Evolutionary conservation across 2,797 vertebrate genomes (phyloP).

Genomic region (Masticophis lateralis): DNA sequence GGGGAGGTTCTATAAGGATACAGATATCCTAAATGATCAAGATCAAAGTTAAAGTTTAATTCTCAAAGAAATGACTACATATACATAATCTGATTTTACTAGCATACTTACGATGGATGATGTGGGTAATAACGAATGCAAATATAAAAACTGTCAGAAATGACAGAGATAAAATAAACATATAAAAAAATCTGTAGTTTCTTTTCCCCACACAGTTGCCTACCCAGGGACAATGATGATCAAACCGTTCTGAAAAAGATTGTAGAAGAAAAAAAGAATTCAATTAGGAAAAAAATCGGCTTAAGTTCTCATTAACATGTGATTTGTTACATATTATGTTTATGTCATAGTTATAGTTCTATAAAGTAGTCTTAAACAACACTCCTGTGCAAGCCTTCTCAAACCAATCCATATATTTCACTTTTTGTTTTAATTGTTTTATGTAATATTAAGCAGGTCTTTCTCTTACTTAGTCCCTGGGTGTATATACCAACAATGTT

Average conservation of each 20-base stretch:
- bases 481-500: background rate
- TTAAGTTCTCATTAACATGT: background rate
- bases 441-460: background rate
- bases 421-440: background rate
- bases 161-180: conserved; percentile 99
- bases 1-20: conserved; percentile 34
- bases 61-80: conserved; percentile 70
- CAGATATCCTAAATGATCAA: conserved; percentile 59
- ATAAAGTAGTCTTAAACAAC: background rate
- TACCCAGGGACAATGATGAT: conserved; percentile 99
- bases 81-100: conserved; percentile 68
- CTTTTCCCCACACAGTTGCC: conserved; percentile 99
- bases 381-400: background rate
- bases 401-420: background rate
- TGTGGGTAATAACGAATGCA: conserved; percentile 95
- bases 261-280: conserved; percentile 69
- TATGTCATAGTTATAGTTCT: background rate
- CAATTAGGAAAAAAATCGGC: conserved; percentile 64
- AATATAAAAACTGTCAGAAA: conserved; percentile 99
- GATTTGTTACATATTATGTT: background rate
- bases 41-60: conserved; percentile 62
- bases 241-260: conserved; percentile 92
- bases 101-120: conserved; percentile 95
- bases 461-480: background rate
- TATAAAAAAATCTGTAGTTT: conserved; percentile 99